phyloP scores from a whole-genome alignment of 1,140 invertebrate species.

The Nixonia krombeini region DNA sequence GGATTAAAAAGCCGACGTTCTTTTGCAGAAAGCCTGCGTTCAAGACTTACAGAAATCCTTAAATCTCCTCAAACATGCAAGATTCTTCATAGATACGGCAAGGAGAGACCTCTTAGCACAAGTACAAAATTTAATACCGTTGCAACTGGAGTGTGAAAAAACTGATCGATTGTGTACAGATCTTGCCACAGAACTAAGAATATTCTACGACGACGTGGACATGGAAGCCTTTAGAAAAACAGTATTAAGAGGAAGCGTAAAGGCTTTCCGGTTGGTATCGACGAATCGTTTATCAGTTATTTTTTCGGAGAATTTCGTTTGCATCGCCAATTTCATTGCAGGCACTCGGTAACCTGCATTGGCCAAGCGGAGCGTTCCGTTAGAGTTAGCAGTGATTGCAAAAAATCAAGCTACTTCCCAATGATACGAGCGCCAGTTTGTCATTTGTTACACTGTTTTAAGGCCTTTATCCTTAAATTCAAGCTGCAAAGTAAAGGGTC shows the following conservation, averaged over 20 bases:
- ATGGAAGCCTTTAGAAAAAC: constrained; percentile 60
- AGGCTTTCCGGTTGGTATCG: constrained; percentile 54
- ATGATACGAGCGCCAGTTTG: too few species aligned
- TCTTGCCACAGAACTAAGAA: constrained; percentile 50
- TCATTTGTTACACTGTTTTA: too few species aligned
- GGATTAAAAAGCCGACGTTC: constrained; percentile 9
- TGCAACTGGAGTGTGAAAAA: constrained; percentile 29
- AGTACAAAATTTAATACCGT: constrained; percentile 47
- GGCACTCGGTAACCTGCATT: too few species aligned
- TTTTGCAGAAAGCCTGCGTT: constrained; percentile 37
- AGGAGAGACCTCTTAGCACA: constrained; percentile 45
- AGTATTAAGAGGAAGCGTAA: constrained; percentile 48
- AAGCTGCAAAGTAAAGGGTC: too few species aligned
- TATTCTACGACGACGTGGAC: constrained; percentile 54
- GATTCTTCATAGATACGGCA: constrained; percentile 28
- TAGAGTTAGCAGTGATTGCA: too few species aligned
- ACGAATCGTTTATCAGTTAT: too few species aligned
- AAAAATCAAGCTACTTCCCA: too few species aligned
- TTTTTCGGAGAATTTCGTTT: too few species aligned
- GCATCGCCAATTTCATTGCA: too few species aligned
- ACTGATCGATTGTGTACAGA: constrained; percentile 38
- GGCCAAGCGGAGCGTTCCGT: too few species aligned
- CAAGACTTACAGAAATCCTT: constrained; percentile 53
- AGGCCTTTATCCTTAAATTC: too few species aligned
- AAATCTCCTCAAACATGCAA: constrained; percentile 40